phyloP scores from a whole-genome alignment of 1,140 invertebrate genomes.

The Arion vulgaris region DNA sequence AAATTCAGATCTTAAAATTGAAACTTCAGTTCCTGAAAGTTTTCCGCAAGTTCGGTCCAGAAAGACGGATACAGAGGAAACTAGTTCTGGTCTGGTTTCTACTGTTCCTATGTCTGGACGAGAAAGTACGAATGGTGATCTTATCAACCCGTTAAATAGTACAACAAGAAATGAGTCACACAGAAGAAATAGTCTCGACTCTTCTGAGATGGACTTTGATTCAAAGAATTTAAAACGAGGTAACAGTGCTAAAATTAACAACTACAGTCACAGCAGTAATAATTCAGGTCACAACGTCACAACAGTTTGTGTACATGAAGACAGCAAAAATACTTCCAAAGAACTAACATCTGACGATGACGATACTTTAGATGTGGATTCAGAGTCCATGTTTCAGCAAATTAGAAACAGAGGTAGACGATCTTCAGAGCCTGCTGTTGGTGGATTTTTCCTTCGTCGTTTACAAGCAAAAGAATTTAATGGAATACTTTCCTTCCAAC shows the following conservation, averaged over 20 bases:
- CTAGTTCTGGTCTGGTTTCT: neutral
- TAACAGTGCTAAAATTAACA: neutral
- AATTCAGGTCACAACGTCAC: neutral
- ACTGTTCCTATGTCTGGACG: neutral
- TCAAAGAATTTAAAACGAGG: neutral
- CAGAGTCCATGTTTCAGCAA: neutral
- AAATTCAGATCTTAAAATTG: neutral
- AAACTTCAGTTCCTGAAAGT: neutral
- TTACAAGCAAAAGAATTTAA: constrained; percentile 1
- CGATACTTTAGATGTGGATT: neutral
- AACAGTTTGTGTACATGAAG: neutral
- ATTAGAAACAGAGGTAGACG: neutral
- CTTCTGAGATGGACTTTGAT: neutral
- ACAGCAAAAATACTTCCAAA: neutral
- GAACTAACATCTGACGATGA: neutral
- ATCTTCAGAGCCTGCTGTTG: constrained; percentile 13
- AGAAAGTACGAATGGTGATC: neutral
- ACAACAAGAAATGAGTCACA: neutral
- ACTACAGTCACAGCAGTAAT: neutral
- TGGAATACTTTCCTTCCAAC: neutral
- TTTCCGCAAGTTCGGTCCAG: neutral
- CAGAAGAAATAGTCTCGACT: neutral
- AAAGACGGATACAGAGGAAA: neutral
- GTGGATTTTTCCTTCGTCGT: neutral
- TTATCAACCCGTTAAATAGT: neutral